Conservation (phyloP, 2,888 invertebrate species). For the Ferdinandea cuprea region DNA sequence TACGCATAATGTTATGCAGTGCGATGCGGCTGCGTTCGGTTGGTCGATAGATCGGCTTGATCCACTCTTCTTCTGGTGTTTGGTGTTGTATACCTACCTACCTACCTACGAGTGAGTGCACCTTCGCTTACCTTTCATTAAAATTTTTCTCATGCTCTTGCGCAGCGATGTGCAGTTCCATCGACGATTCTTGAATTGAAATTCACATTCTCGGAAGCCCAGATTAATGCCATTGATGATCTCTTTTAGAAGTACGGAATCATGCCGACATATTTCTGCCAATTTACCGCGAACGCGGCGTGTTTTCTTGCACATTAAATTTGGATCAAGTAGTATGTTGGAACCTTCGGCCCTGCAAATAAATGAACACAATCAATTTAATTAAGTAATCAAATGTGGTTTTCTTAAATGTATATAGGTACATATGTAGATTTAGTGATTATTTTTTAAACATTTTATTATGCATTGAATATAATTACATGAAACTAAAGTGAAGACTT, state of each 20-base stretch:
- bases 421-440: too few relatives aligned
- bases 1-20: slow-evolving; percentile 73
- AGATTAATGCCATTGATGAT: slow-evolving; percentile 92
- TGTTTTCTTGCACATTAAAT: slow-evolving; percentile 94
- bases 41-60: slow-evolving; percentile 2
- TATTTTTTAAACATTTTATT: too few relatives aligned
- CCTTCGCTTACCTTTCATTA: slow-evolving; percentile 89
- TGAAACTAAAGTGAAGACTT: too few relatives aligned
- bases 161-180: slow-evolving; percentile 95
- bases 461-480: too few relatives aligned
- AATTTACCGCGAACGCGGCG: slow-evolving; percentile 90
- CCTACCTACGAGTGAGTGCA: slow-evolving; percentile 38
- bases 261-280: slow-evolving; percentile 92
- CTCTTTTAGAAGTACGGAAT: slow-evolving; percentile 91
- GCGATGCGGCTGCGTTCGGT: slow-evolving; percentile 49
- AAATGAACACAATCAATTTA: not conserved
- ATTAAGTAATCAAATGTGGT: not conserved
- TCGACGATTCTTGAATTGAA: slow-evolving; percentile 92
- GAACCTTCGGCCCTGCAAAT: slow-evolving; percentile 89
- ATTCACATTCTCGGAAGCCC: slow-evolving; percentile 93
- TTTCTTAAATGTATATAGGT: not conserved
- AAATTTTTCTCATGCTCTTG: slow-evolving; percentile 92
- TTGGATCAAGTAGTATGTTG: slow-evolving; percentile 94
- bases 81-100: too few relatives aligned
- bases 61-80: slow-evolving; percentile 21